Evolutionary conservation across 2,113 vertebrate species (phyloP).

Genomic region (Syngnathus typhle): DNA sequence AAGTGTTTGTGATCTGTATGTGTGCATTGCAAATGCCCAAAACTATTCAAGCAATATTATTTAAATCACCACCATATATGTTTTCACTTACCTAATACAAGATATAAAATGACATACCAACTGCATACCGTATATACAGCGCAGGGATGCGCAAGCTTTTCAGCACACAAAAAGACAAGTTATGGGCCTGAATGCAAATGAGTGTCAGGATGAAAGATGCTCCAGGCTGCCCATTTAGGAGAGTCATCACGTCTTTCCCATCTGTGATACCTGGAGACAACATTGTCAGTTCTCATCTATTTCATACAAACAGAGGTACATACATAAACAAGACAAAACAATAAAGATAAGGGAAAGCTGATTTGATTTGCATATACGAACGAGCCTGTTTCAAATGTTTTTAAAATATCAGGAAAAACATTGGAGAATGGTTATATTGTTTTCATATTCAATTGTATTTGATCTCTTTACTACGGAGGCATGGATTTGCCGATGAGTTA

Average conservation of each 20-base stretch:
- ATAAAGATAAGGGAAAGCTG: not conserved
- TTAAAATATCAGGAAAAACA: not conserved
- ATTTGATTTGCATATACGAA: not conserved
- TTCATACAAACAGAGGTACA: slow-evolving; percentile 30
- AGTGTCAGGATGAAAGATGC: slow-evolving; percentile 44
- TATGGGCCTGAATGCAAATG: slow-evolving; percentile 59
- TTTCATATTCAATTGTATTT: not conserved
- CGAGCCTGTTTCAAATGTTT: not conserved
- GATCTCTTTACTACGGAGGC: not conserved
- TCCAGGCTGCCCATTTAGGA: slow-evolving; percentile 57
- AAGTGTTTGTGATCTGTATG: too few relatives aligned
- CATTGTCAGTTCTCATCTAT: slow-evolving; percentile 57
- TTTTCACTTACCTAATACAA: not conserved
- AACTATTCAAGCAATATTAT: not conserved
- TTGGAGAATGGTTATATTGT: not conserved
- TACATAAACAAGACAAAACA: slow-evolving; percentile 10
- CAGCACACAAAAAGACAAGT: slow-evolving; percentile 27
- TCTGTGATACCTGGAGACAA: slow-evolving; percentile 52
- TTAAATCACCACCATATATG: not conserved
- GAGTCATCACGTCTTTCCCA: slow-evolving; percentile 53
- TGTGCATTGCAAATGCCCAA: not conserved
- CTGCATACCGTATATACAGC: not conserved
- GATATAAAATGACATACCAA: not conserved
- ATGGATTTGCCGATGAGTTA: too few relatives aligned
- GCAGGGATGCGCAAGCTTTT: slow-evolving; percentile 11